Percentiles rank a stretch among this genome's conserved stretches.
These are phyloP conservation scores for Galbula dea DNA, from an alignment of 2,113 vertebrate species.

Conservation along the genomic window DNA sequence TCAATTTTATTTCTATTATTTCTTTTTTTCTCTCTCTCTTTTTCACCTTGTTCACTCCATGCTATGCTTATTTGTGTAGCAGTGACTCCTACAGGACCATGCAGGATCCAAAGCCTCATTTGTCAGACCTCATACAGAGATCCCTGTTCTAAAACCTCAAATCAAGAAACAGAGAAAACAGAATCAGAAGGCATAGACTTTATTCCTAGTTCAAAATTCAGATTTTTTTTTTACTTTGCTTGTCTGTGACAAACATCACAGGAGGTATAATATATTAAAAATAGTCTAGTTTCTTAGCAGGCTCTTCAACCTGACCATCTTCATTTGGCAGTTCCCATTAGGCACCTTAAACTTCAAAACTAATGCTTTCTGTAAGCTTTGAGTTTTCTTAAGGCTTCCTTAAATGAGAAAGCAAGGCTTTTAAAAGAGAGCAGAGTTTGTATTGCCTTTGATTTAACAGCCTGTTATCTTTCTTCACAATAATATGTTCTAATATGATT, in stretches of 20 bases:
- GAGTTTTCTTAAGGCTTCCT: neutral
- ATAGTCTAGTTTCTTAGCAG: neutral
- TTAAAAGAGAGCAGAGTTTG: neutral
- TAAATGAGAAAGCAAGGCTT: neutral
- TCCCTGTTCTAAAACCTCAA: neutral
- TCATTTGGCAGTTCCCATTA: neutral
- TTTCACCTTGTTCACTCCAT: neutral
- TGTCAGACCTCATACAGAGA: neutral
- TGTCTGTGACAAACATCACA: neutral
- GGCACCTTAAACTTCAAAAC: neutral
- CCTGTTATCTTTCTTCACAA: neutral
- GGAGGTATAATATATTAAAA: neutral
- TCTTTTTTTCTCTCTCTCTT: neutral
- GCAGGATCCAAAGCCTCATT: neutral
- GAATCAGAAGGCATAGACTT: neutral
- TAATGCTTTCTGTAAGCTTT: neutral
- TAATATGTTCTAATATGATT: neutral
- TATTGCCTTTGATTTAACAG: slow-evolving; percentile 22
- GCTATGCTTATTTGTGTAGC: neutral
- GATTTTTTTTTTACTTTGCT: neutral
- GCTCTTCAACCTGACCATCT: neutral
- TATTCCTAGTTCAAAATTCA: neutral
- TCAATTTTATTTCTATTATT: neutral
- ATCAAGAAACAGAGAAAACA: neutral
- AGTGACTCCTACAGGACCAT: neutral